phyloP scores from a whole-genome alignment of 2,113 vertebrate genomes.

The Origma solitaria region DNA sequence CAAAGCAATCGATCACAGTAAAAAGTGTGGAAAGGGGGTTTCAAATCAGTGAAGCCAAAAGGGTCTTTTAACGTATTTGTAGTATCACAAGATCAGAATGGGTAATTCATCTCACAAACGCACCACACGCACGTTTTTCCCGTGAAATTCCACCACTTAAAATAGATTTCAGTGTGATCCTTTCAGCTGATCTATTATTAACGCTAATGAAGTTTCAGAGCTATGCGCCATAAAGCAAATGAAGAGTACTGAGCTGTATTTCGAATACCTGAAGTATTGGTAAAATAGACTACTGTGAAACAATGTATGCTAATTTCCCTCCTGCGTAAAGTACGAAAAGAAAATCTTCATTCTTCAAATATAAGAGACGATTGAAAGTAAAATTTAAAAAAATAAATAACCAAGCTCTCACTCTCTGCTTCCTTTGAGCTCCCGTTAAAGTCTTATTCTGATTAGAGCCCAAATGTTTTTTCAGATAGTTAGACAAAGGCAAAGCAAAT shows the following conservation, averaged over 20 bases:
- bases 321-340: background rate
- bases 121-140: background rate
- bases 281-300: background rate
- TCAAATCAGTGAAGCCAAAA: conserved; percentile 18
- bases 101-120: background rate
- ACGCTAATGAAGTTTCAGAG: conserved; percentile 52
- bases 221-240: background rate
- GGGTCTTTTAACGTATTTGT: conserved; percentile 19
- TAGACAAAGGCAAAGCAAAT: background rate
- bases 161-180: background rate
- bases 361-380: background rate
- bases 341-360: background rate
- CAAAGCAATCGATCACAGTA: background rate
- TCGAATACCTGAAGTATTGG: background rate
- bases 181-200: conserved; percentile 58
- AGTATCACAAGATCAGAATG: conserved; percentile 22
- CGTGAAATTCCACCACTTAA: conserved; percentile 41
- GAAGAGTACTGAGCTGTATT: background rate
- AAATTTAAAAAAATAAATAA: background rate
- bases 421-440: background rate
- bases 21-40: background rate
- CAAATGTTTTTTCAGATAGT: background rate
- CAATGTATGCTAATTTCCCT: background rate
- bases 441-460: background rate
- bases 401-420: background rate